phyloP scores from a whole-genome alignment of 2,113 vertebrate genomes.

The Catharus minimus region DNA sequence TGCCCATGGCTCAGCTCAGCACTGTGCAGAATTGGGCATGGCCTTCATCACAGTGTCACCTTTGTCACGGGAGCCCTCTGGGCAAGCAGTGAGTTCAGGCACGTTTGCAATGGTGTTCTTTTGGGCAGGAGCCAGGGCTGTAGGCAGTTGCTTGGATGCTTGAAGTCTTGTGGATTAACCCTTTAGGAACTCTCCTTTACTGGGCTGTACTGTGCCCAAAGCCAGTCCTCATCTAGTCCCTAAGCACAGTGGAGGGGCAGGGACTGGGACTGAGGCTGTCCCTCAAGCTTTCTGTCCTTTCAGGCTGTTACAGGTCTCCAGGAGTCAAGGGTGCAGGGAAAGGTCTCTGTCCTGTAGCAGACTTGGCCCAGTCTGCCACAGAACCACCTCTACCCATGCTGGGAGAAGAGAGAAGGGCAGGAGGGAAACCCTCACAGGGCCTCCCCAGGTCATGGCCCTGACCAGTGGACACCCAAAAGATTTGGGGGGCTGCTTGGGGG shows the following conservation, averaged over 20 bases:
- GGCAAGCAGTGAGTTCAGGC: neutral
- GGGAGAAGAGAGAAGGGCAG: neutral
- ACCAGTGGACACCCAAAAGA: neutral
- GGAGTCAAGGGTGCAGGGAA: neutral
- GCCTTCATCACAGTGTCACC: slow-evolving; percentile 41
- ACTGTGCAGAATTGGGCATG: rapidly evolving
- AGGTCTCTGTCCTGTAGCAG: neutral
- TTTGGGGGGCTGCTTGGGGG: neutral
- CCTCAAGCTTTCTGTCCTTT: neutral
- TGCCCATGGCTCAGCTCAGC: neutral
- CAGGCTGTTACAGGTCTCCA: neutral
- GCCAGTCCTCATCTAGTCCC: neutral
- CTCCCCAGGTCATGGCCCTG: neutral
- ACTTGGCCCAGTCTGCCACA: neutral
- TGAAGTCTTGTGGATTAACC: slow-evolving; percentile 27
- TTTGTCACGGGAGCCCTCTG: neutral
- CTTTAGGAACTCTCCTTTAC: neutral
- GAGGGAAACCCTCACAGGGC: neutral
- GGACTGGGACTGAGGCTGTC: neutral
- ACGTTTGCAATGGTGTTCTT: slow-evolving; percentile 18
- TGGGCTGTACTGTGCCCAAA: neutral
- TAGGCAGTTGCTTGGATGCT: neutral
- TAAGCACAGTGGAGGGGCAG: neutral
- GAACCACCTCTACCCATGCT: neutral
- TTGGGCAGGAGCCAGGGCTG: slow-evolving; percentile 24